A percentile compares a stretch with the other conserved stretches of the same genome.
Evolutionary conservation across 2,888 invertebrate species (phyloP).

Genomic region (Aphodius sticticus): DNA sequence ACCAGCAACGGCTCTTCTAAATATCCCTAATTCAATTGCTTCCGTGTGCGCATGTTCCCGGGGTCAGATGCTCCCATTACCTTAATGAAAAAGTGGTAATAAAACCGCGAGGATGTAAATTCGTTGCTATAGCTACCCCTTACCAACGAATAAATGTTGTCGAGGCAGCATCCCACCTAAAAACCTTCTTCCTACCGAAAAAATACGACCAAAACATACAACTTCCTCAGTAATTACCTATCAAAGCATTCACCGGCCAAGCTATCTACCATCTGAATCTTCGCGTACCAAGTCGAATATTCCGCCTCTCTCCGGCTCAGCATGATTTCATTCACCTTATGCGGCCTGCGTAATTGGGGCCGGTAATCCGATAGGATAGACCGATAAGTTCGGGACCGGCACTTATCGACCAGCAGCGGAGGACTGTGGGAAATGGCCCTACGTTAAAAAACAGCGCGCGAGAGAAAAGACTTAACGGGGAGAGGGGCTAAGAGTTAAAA

Average conservation of each 20-base stretch:
- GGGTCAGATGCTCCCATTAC: slow-evolving; percentile 12
- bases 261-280: slow-evolving; percentile 55
- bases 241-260: slow-evolving; percentile 27
- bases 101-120: background rate
- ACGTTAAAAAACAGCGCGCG: slow-evolving; percentile 23
- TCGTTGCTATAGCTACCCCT: background rate
- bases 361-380: slow-evolving; percentile 58
- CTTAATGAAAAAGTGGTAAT: slow-evolving; percentile 18
- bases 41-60: slow-evolving; percentile 12
- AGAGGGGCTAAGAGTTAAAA: background rate
- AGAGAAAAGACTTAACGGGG: background rate
- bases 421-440: slow-evolving; percentile 57
- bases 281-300: slow-evolving; percentile 42
- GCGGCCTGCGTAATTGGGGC: slow-evolving; percentile 60
- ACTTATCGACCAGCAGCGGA: slow-evolving; percentile 54
- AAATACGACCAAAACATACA: slow-evolving; percentile 12
- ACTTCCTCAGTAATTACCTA: slow-evolving; percentile 13
- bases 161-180: background rate
- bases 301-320: slow-evolving; percentile 45
- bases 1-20: slow-evolving; percentile 10
- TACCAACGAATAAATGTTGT: background rate
- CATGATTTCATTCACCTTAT: slow-evolving; percentile 61
- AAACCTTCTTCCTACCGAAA: slow-evolving; percentile 9
- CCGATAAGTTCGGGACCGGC: slow-evolving; percentile 54
- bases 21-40: slow-evolving; percentile 20